Base-by-base conservation (phyloP, 2,888 invertebrate species). In the Chalcis sispes region DNA sequence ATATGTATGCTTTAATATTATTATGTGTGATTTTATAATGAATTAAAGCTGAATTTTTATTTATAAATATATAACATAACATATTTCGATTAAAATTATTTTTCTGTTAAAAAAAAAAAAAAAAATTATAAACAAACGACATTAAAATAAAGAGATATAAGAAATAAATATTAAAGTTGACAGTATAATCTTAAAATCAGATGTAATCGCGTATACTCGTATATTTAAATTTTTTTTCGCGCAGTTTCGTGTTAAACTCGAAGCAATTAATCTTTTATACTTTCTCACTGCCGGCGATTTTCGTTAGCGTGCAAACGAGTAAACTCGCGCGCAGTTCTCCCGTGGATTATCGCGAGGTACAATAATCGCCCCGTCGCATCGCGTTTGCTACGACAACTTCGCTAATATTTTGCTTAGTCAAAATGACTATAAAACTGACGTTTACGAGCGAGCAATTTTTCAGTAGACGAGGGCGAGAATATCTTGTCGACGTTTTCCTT, bases 341-440 rank as follows among this genome's bases (percentile, higher is more conserved):
- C 36, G n/a, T 3, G n/a, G 15, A 5, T 7, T 10, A 7, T 36
- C 10, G 10, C 36, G n/a, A n/a, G n/a, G 15, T 66, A 27, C 42
- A 54, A 56, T 56, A 66, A 66, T 54, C 54, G 66, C 27, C 36
- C n/a, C 27, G n/a, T 66, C 18, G n/a, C 46, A 15, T 10, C 36
- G n/a, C 46, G 46, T n/a, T 46, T n/a, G 20, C 40, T 23, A 7
- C 42, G 66, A 66, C 66, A 23, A 66, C 54, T 66, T 66, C 18
- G 27, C 54, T 66, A 66, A 66, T 66, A 54, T 66, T 56, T 66
- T 42, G 66, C 46, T 46, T 46, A 46, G 13, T 7, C 23, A 1
- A 27, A 40, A 18, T 18, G 42, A 23, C 52, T 40, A 56, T 66
- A 66, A 66, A 66, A 56, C 40, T 18, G 66, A 36, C 42, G 42